Evolutionary conservation across 2,113 vertebrate genomes (phyloP), one percentile per base, ranked within the genome.

Genomic region (Nothocercus nigrocapillus): DNA sequence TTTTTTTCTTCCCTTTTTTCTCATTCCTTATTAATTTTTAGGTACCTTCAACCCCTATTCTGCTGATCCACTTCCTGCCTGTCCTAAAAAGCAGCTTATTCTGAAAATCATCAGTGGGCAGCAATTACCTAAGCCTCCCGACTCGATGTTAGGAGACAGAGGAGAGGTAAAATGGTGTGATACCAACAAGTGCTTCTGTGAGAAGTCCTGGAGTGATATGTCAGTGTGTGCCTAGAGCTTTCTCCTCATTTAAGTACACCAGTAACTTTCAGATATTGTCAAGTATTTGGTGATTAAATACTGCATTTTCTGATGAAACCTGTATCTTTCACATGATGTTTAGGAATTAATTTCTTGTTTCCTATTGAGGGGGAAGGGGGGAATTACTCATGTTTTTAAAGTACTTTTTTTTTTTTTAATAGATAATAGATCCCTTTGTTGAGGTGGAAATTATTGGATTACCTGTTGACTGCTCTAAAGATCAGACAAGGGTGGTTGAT

Each of bases 401-500:
- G 32, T 86, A 27, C 1, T 92, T 32, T 61, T 90, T 7, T 83
- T 94, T 96, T 94, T 79, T 94, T 97, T 94, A 90, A 59, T 94
- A 99, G 99, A 99, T 99, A 93, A 99, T 99, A 61, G 99, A 99
- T 97, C 99, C 99, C 25, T 99, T 99, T 86, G 99, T 99, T 25
- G 99, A 99, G 97, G 99, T 99, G 96, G 99, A 99, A 98, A 99
- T 99, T 89, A 99, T 99, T 82, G 99, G 99, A 25, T 97, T 99
- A 76, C 99, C 99, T 32, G 98, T 98, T 32, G 99, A 99, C 94
- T 99, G 99, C 96, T 99, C 98, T 97, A 99, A 99, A 97, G 99
- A 99, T 91, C 99, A 99, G 94, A 99, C 99, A n/a, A 98, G 99
- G 25, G 99, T 99, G 75, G 99, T 99, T 77, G 99, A 99, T 13